phyloP scores from a whole-genome alignment of 1,140 invertebrate species.

The Hesperophylax magnus region DNA sequence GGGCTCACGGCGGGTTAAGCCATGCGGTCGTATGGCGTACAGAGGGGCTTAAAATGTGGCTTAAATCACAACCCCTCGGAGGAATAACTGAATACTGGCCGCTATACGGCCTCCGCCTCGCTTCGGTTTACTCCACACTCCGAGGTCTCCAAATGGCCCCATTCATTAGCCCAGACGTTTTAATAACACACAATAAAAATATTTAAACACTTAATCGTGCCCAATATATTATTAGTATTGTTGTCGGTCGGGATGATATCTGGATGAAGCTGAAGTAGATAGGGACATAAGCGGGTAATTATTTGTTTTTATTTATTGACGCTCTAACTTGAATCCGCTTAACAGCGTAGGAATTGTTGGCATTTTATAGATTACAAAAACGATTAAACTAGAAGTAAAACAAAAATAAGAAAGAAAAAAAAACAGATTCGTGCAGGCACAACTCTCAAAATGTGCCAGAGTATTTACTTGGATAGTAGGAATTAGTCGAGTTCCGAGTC shows the following conservation, averaged over 20 bases:
- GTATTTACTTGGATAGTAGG: too few species aligned
- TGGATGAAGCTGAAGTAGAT: conserved; percentile 32
- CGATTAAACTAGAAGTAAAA: too few species aligned
- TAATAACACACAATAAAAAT: conserved; percentile 41
- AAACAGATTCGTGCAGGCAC: too few species aligned
- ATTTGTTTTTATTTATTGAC: conserved; percentile 18
- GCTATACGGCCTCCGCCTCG: conserved; percentile 12
- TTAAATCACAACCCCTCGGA: conserved; percentile 31
- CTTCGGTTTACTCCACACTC: background rate
- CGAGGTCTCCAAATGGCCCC: conserved; percentile 28
- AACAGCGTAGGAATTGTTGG: too few species aligned
- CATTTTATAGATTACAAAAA: too few species aligned
- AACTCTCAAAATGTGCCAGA: too few species aligned
- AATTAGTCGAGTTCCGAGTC: too few species aligned
- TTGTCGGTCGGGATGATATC: background rate
- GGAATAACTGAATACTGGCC: conserved; percentile 36
- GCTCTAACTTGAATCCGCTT: conserved; percentile 15
- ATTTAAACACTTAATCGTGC: conserved; percentile 39
- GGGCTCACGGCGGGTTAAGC: conserved; percentile 23
- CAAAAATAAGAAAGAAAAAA: too few species aligned
- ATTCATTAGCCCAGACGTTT: conserved; percentile 33
- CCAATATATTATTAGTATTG: conserved; percentile 7
- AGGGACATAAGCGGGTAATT: conserved; percentile 18
- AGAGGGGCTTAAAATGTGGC: conserved; percentile 34
- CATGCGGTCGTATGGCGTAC: conserved; percentile 37